phyloP scores from a whole-genome alignment of 2,888 invertebrate species.

The Miltochrista miniata region DNA sequence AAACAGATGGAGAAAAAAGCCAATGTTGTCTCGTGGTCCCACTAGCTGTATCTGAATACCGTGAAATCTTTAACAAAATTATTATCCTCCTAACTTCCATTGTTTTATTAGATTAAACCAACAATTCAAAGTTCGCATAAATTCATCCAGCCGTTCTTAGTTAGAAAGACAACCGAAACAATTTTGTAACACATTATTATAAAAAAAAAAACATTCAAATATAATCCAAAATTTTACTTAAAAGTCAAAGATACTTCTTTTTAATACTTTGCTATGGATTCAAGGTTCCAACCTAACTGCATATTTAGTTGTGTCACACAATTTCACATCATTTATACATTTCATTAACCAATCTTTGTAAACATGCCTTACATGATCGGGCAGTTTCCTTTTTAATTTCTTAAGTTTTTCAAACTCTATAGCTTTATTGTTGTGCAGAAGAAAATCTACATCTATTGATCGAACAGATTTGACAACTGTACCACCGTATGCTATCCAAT shows the following conservation, averaged over 20 bases:
- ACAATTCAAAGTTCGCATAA: too few species aligned
- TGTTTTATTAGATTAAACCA: too few species aligned
- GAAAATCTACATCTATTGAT: slow-evolving; percentile 59
- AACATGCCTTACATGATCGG: slow-evolving; percentile 59
- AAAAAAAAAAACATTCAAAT: too few species aligned
- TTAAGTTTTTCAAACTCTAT: slow-evolving; percentile 57
- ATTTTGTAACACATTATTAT: too few species aligned
- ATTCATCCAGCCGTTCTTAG: too few species aligned
- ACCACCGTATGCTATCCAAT: slow-evolving; percentile 87
- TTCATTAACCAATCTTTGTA: slow-evolving; percentile 67
- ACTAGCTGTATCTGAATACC: too few species aligned
- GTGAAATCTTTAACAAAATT: too few species aligned
- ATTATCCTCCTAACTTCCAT: too few species aligned
- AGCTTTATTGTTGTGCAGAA: slow-evolving; percentile 58
- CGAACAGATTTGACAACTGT: slow-evolving; percentile 65
- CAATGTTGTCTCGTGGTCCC: too few species aligned
- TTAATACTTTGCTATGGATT: not conserved
- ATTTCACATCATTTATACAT: slow-evolving; percentile 62
- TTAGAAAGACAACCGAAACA: not conserved
- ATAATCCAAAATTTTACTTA: too few species aligned
- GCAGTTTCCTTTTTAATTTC: slow-evolving; percentile 53
- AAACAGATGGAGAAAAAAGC: too few species aligned
- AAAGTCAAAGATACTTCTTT: too few species aligned
- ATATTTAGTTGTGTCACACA: slow-evolving; percentile 60
- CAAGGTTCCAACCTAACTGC: slow-evolving; percentile 56